A percentile compares a stretch with the other conserved stretches of the same genome.
phyloP scores from a whole-genome alignment of 2,113 vertebrate genomes.

The Ptyas mucosa region DNA sequence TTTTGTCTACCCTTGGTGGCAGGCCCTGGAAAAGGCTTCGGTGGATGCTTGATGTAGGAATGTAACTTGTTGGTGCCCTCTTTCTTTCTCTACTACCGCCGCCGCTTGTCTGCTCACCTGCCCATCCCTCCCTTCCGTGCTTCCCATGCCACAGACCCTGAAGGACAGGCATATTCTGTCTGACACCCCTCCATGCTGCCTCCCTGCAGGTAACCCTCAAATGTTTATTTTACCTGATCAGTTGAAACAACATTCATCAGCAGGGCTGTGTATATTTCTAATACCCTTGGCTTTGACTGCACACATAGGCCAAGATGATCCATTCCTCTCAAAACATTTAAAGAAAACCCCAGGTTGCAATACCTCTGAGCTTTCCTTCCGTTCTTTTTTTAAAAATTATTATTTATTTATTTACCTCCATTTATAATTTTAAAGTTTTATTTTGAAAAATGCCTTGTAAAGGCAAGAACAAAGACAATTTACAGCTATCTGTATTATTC shows the following conservation, averaged over 20 bases:
- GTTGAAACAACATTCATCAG: background rate
- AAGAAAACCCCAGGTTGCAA: background rate
- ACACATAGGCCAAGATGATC: rapidly evolving
- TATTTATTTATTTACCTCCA: background rate
- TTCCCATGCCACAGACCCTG: slow-evolving; percentile 6
- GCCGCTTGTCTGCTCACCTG: slow-evolving; percentile 20
- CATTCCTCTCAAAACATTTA: background rate
- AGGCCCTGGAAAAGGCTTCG: slow-evolving; percentile 17
- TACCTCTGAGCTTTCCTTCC: slow-evolving; percentile 22
- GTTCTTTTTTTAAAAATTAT: background rate
- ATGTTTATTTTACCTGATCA: background rate
- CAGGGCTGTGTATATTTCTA: slow-evolving; percentile 13
- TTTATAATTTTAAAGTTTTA: background rate
- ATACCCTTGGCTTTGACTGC: background rate
- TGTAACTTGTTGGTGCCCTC: slow-evolving; percentile 55
- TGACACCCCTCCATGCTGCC: slow-evolving; percentile 24
- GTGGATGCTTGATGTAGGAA: slow-evolving; percentile 34
- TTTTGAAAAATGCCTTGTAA: background rate
- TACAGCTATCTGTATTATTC: background rate
- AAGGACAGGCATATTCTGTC: slow-evolving; percentile 39
- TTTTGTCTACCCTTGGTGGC: background rate
- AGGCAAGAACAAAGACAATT: too few species aligned
- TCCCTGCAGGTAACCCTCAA: slow-evolving; percentile 32
- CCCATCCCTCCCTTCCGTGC: slow-evolving; percentile 9
- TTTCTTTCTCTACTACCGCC: slow-evolving; percentile 25